phyloP scores from a whole-genome alignment of 2,888 invertebrate genomes.

The Drosophila demipolita region DNA sequence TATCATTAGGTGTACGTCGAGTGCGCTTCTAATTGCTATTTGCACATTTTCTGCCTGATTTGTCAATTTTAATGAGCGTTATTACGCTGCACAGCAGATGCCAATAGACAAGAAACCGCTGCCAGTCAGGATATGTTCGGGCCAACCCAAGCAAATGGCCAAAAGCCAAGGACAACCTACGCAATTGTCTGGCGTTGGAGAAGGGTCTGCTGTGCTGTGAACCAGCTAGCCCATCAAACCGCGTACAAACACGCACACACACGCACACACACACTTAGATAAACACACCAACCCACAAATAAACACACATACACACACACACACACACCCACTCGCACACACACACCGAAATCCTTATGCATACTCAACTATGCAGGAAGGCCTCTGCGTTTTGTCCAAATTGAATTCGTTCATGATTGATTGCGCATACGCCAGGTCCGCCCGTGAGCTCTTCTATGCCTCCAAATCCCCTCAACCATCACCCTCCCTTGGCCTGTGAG shows the following conservation, averaged over 20 bases:
- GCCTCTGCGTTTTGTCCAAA: conserved; percentile 59
- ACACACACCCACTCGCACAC: neutral
- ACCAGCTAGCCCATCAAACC: neutral
- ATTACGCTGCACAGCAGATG: conserved; percentile 55
- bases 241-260: conserved; percentile 1
- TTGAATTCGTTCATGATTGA: conserved; percentile 77
- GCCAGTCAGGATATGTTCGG: conserved; percentile 16
- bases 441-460: conserved; percentile 9
- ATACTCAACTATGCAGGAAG: conserved; percentile 27
- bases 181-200: conserved; percentile 42
- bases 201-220: conserved; percentile 27
- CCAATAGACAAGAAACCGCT: conserved; percentile 39
- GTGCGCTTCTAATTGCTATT: conserved; percentile 64
- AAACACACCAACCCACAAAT: conserved; percentile 1
- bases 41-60: conserved; percentile 77
- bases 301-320: conserved; percentile 2
- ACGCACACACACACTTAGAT: conserved; percentile 7
- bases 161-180: conserved; percentile 44
- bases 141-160: conserved; percentile 32
- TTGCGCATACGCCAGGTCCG: conserved; percentile 68
- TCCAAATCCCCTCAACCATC: neutral
- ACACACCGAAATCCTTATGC: neutral
- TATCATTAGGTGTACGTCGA: conserved; percentile 30
- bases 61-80: conserved; percentile 75
- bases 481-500: neutral